Evolutionary conservation across 2,797 vertebrate genomes (phyloP).

Genomic region (Sciaenops ocellatus): DNA sequence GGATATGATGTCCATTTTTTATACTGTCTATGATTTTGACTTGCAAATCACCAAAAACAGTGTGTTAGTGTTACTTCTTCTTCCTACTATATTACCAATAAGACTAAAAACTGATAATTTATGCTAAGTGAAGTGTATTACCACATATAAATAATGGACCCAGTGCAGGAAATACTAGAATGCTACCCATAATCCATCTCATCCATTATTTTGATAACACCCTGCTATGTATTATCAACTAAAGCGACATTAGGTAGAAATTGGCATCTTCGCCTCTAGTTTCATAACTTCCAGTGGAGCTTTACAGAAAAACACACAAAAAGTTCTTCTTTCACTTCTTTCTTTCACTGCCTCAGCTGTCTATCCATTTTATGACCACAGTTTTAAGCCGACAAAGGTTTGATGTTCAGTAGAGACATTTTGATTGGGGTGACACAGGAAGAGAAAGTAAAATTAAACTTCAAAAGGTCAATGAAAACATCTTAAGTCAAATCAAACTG

Average conservation of each 20-base stretch:
- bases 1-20: too few species aligned
- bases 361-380: not conserved
- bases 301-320: too few species aligned
- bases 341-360: not conserved
- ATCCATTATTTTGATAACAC: not conserved
- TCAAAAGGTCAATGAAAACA: conserved; percentile 26
- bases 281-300: too few species aligned
- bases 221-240: not conserved
- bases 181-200: not conserved
- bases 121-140: not conserved
- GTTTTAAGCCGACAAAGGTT: not conserved
- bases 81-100: too few species aligned
- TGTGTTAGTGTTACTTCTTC: not conserved
- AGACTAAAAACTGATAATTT: not conserved
- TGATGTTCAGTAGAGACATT: not conserved
- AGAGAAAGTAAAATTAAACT: not conserved
- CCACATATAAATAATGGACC: not conserved
- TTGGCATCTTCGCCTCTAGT: too few species aligned
- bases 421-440: not conserved
- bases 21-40: too few species aligned
- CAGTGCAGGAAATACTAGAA: not conserved
- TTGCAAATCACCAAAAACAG: too few species aligned
- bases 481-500: not conserved
- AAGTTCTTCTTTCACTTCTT: too few species aligned
- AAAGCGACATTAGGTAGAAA: too few species aligned